phyloP scores from a whole-genome alignment of 1,140 invertebrate species.

The Lucilia sericata region DNA sequence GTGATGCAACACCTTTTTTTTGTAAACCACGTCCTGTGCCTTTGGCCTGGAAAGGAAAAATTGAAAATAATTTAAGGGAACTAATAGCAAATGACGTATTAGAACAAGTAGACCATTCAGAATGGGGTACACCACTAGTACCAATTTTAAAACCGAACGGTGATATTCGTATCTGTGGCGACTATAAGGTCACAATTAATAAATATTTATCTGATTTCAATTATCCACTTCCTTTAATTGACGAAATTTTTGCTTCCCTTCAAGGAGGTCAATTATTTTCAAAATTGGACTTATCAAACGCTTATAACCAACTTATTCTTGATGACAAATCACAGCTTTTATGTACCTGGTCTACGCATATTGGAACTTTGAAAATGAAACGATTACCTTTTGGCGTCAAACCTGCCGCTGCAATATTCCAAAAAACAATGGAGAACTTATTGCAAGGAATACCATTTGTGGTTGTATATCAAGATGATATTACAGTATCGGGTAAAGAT shows the following conservation, averaged over 20 bases:
- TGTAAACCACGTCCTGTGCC: slow-evolving; percentile 53
- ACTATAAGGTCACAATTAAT: slow-evolving; percentile 68
- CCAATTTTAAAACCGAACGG: slow-evolving; percentile 54
- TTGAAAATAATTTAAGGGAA: slow-evolving; percentile 51
- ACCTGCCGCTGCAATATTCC: slow-evolving; percentile 66
- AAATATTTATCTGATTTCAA: slow-evolving; percentile 59
- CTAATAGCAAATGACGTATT: slow-evolving; percentile 48
- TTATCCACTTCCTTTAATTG: slow-evolving; percentile 58
- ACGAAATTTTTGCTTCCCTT: slow-evolving; percentile 57
- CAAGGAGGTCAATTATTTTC: slow-evolving; percentile 54
- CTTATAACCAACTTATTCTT: slow-evolving; percentile 62
- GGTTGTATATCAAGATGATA: slow-evolving; percentile 63
- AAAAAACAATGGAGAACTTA: slow-evolving; percentile 64
- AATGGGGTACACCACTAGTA: slow-evolving; percentile 56
- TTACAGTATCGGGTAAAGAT: slow-evolving; percentile 55
- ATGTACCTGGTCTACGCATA: slow-evolving; percentile 52
- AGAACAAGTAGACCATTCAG: slow-evolving; percentile 48
- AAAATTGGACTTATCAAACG: slow-evolving; percentile 66
- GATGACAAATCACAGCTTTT: slow-evolving; percentile 53
- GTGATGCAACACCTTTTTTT: slow-evolving; percentile 55
- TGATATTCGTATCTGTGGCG: slow-evolving; percentile 67
- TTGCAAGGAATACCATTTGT: slow-evolving; percentile 53
- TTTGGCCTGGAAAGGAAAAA: slow-evolving; percentile 51
- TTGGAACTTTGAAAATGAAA: slow-evolving; percentile 56
- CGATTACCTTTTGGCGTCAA: slow-evolving; percentile 53